phyloP scores from a whole-genome alignment of 1,140 invertebrate genomes.

The Heliconius eleuchia region DNA sequence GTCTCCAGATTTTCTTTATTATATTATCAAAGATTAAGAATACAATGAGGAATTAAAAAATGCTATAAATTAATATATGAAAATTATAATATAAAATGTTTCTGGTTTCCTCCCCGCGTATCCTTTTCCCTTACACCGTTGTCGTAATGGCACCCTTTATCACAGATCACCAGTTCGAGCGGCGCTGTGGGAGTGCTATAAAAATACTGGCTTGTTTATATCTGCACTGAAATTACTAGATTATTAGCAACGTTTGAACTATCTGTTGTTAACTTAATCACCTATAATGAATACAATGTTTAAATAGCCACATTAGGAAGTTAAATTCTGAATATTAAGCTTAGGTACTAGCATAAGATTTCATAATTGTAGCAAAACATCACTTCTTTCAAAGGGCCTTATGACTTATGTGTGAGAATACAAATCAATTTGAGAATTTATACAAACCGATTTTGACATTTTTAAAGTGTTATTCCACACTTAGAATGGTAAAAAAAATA shows the following conservation, averaged over 20 bases:
- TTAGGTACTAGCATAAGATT: too few relatives aligned
- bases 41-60: not conserved
- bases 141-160: slow-evolving; percentile 42
- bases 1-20: too few relatives aligned
- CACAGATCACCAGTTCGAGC: slow-evolving; percentile 41
- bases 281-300: slow-evolving; percentile 37
- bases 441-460: too few relatives aligned
- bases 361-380: too few relatives aligned
- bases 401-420: too few relatives aligned
- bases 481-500: too few relatives aligned
- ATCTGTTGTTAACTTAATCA: slow-evolving; percentile 45
- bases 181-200: slow-evolving; percentile 40
- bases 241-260: slow-evolving; percentile 37
- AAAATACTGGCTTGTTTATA: slow-evolving; percentile 38
- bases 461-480: too few relatives aligned
- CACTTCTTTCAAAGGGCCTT: too few relatives aligned
- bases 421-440: too few relatives aligned
- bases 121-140: slow-evolving; percentile 34
- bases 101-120: not conserved
- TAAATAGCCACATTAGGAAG: slow-evolving; percentile 15
- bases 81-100: not conserved
- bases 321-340: too few relatives aligned
- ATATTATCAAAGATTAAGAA: not conserved
- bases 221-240: slow-evolving; percentile 40
- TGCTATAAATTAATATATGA: not conserved